These are phyloP conservation scores for Patella pellucida DNA, from an alignment of 2,888 invertebrate species.

Conservation along the genomic window DNA sequence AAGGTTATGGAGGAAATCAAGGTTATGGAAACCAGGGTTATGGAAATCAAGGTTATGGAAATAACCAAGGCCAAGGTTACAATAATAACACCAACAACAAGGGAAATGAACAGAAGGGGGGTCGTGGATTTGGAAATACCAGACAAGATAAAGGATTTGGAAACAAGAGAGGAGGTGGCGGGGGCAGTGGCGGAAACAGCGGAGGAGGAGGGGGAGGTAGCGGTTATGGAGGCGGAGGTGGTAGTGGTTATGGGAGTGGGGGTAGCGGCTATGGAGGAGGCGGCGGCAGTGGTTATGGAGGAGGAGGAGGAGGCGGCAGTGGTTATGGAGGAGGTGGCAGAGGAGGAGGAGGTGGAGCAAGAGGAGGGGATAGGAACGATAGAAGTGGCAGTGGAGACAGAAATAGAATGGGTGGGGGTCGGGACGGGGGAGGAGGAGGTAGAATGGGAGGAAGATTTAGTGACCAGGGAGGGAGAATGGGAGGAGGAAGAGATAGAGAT, in stretches of 20 bases:
- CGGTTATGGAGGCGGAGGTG: too few species aligned
- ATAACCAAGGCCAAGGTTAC: too few species aligned
- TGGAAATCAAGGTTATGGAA: conserved; percentile 3
- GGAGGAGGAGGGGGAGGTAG: background rate
- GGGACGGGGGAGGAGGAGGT: background rate
- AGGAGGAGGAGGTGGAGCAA: background rate
- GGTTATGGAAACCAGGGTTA: conserved; percentile 1
- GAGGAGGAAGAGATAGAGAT: background rate
- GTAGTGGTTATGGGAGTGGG: too few species aligned
- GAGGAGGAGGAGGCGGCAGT: background rate
- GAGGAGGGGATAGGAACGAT: background rate
- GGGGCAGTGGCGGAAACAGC: background rate
- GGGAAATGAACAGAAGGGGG: background rate
- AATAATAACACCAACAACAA: background rate
- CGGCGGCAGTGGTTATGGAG: too few species aligned
- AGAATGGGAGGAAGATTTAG: background rate
- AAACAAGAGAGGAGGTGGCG: background rate
- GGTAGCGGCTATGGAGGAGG: background rate
- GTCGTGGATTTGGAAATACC: background rate
- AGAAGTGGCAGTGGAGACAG: background rate
- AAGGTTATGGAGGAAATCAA: background rate
- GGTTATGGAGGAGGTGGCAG: background rate
- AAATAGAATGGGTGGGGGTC: background rate
- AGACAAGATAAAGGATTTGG: background rate
- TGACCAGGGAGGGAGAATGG: background rate